These are phyloP conservation scores for Phorcus lineatus DNA, from an alignment of 2,888 invertebrate species.

Conservation along the genomic window DNA sequence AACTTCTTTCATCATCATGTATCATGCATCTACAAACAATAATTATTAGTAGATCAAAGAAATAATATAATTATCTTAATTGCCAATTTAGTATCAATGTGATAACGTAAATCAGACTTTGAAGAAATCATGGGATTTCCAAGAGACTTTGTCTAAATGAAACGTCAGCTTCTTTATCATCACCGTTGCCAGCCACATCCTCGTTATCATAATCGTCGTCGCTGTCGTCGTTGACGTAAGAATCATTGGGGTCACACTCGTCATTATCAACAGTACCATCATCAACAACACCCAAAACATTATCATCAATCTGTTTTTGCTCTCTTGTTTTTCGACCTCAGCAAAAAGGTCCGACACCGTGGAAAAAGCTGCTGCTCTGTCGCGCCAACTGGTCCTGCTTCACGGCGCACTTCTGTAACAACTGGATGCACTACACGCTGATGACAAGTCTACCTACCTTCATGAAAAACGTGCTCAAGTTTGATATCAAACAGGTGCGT, in stretches of 20 bases:
- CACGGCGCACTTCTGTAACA: constrained; percentile 77
- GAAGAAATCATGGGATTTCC: too few relatives aligned
- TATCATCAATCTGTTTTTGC: neutral
- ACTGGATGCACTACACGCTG: constrained; percentile 73
- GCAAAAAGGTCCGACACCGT: constrained; percentile 53
- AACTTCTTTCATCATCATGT: neutral
- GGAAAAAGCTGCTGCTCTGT: constrained; percentile 76
- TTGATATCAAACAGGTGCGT: constrained; percentile 64
- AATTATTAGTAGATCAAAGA: neutral
- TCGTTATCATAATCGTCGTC: too few relatives aligned
- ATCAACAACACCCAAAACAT: neutral
- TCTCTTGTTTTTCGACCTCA: too few relatives aligned
- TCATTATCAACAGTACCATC: neutral
- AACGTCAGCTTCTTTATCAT: too few relatives aligned
- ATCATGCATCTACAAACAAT: too few relatives aligned
- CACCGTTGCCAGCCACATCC: too few relatives aligned
- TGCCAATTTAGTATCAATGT: too few relatives aligned
- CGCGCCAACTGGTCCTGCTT: constrained; percentile 76
- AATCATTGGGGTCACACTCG: too few relatives aligned
- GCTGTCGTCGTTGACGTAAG: too few relatives aligned
- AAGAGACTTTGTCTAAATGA: too few relatives aligned
- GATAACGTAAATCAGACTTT: too few relatives aligned
- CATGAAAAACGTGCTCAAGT: constrained; percentile 68
- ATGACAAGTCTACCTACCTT: constrained; percentile 67
- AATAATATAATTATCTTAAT: too few relatives aligned